Evolutionary conservation across 2,888 invertebrate genomes (phyloP).

Genomic region (Drosophila anomalata): DNA sequence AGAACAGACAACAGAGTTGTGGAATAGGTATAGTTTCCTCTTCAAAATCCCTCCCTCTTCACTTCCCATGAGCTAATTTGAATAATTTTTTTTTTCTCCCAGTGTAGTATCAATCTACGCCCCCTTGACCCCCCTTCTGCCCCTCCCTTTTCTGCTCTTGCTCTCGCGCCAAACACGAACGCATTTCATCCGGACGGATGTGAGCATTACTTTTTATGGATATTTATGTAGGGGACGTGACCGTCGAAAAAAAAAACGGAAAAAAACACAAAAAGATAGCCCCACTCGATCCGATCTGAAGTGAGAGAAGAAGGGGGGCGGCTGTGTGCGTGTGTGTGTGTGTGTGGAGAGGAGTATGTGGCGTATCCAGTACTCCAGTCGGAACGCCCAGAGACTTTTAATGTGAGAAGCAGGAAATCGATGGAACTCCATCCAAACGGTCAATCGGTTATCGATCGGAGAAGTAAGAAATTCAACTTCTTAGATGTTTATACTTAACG

Average conservation of each 20-base stretch:
- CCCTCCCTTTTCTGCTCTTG: conserved; percentile 7
- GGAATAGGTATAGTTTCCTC: too few relatives aligned
- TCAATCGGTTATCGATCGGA: conserved; percentile 38
- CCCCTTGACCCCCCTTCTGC: background rate
- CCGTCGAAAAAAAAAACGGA: conserved; percentile 57
- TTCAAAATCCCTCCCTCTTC: too few relatives aligned
- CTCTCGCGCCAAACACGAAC: conserved; percentile 61
- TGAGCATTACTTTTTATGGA: conserved; percentile 80
- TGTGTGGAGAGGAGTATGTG: conserved; percentile 24
- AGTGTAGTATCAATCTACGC: background rate
- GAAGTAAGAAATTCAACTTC: background rate
- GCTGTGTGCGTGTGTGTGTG: too few relatives aligned
- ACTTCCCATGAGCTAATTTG: background rate
- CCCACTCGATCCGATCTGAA: background rate
- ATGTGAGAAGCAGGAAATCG: conserved; percentile 43
- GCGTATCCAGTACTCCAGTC: conserved; percentile 5
- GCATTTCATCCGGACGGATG: conserved; percentile 76
- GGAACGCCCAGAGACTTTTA: conserved; percentile 41
- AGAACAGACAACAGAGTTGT: too few relatives aligned
- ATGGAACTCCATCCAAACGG: conserved; percentile 2
- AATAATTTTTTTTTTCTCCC: background rate
- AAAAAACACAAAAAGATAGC: conserved; percentile 14
- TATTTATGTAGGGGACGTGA: conserved; percentile 78
- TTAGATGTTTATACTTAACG: background rate
- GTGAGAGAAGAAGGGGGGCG: background rate